A percentile compares a stretch with the other conserved stretches of the same genome.
Conservation (phyloP, 2,797 vertebrate species). For the Sphaeramia orbicularis region DNA sequence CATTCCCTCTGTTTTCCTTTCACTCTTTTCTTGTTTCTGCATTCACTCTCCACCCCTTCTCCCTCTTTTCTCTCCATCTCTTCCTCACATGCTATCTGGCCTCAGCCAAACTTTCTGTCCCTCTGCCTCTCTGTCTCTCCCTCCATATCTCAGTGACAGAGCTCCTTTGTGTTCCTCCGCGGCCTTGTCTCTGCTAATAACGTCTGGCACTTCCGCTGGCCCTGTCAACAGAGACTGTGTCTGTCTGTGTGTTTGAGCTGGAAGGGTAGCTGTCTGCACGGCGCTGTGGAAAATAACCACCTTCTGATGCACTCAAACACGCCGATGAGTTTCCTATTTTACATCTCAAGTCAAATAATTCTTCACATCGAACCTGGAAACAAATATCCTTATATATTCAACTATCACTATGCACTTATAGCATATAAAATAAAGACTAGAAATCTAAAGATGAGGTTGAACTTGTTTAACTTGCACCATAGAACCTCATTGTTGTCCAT, state of each 20-base stretch:
- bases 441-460: background rate
- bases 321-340: slow-evolving; percentile 23
- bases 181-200: slow-evolving; percentile 78
- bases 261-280: slow-evolving; percentile 57
- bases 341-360: too few relatives aligned
- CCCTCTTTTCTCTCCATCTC: background rate
- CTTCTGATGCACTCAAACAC: slow-evolving; percentile 35
- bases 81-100: slow-evolving; percentile 12
- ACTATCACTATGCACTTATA: too few relatives aligned
- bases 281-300: slow-evolving; percentile 72
- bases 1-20: background rate
- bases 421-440: too few relatives aligned
- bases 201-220: slow-evolving; percentile 78
- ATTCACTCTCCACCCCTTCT: too few relatives aligned
- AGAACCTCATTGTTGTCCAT: background rate
- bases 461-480: background rate
- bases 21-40: background rate
- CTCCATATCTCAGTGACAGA: slow-evolving; percentile 75
- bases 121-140: slow-evolving; percentile 16
- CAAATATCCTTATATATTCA: too few relatives aligned
- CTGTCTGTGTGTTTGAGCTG: slow-evolving; percentile 51
- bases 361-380: too few relatives aligned
- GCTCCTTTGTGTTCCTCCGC: slow-evolving; percentile 75
- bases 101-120: slow-evolving; percentile 42
- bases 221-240: slow-evolving; percentile 73